Evolutionary conservation across 2,888 invertebrate species (phyloP), one percentile per base, ranked within the genome.

Genomic region (Polylopha cassiicola): DNA sequence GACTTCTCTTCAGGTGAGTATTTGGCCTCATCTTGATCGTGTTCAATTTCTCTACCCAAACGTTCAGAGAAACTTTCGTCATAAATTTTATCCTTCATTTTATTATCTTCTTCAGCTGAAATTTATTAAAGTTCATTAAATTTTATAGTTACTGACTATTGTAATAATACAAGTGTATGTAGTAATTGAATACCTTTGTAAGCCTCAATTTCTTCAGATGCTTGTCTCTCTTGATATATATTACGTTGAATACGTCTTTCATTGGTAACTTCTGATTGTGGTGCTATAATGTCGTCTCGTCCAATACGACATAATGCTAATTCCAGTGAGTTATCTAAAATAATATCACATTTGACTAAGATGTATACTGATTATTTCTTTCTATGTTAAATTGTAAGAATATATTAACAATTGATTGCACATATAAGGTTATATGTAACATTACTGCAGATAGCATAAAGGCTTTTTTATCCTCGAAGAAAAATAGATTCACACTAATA

Each of bases 231-330:
- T 51, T 87, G 86, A 44, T 87, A 87, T 24, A 87, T 87, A 26
- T 87, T 87, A 1, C 86, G 67, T 56, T 80, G 81, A n/a, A 87
- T 86, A 4, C 86, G 68, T 23, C 86, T 57, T 48, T 86, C 86
- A 48, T 87, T 87, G 8, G 86, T 88, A 18, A 87, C 75, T 47
- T 88, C 91, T 52, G 93, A 91, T 73, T 95, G 95, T 56, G 94
- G 92, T 50, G 92, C 91, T 56, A 97, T 93, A 34, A 98, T 96
- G 70, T 98, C 97, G 61, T 95, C 95, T 54, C 98, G 88, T 39
- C 94, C 94, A 46, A 98, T 95, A 53, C 91, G 89, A 58, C 91
- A 90, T 26, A 98, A 86, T 1, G 95, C 96, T 55, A 92, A 88
- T 72, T 97, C 97, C 54, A 98, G 77, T 3, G 91, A 90, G 58